Evolutionary conservation across 2,113 vertebrate genomes (phyloP), one percentile per base, ranked within the genome.

Genomic region (Barnardius zonarius): DNA sequence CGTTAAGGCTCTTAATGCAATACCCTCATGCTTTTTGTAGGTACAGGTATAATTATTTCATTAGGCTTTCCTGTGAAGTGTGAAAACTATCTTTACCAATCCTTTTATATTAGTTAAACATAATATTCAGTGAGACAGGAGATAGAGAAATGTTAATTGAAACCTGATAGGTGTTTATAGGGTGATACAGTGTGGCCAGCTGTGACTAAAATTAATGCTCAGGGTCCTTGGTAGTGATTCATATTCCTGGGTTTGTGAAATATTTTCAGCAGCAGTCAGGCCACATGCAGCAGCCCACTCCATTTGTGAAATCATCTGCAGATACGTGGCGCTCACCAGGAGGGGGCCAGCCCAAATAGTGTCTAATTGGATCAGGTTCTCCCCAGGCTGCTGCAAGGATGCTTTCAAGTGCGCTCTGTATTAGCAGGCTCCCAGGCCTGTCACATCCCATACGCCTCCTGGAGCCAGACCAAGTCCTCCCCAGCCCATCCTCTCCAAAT

Each of bases 21-120:
- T 97, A 97, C 95, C 95, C 97, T 98, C 98, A 98, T 98, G 98
- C 96, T 95, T 97, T 98, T 98, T 98, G 97, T 97, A 92, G 95
- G 97, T 95, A 92, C 93, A 97, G 94, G 96, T 98, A 98, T 98
- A 98, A 98, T 98, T 98, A 98, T 98, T 98, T 98, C 98, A 98
- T 98, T 98, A 98, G 96, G 97, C 97, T 98, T 98, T 98, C 97
- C 98, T 98, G 97, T 98, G 98, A 98, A 98, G 98, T 98, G 98
- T 98, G 98, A 98, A 98, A 98, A 98, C 97, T 98, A 97, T 98
- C 98, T 98, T 98, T 97, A 98, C 97, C 98, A 97, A 98, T 97
- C 97, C 98, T 97, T 97, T 97, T 97, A 98, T 98, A 98, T 98
- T 98, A 98, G 97, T 98, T 98, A 98, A 98, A 98, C 98, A 98